Percentiles rank a stretch among this genome's conserved stretches.
Evolutionary conservation across 2,888 invertebrate genomes (phyloP).

Genomic region (Coenonympha arcania): DNA sequence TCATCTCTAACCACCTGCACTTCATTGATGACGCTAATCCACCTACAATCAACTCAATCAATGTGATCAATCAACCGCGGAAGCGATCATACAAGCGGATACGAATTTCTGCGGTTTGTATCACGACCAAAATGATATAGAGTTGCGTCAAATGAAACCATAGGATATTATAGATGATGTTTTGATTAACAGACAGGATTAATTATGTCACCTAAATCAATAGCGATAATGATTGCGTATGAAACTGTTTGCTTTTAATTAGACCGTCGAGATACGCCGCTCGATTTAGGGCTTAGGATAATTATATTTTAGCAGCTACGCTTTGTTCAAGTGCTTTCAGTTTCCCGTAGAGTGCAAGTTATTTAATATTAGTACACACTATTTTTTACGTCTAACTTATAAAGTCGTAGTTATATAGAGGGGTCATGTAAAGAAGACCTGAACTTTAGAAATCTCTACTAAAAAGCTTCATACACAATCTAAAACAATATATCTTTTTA

Average conservation of each 20-base stretch:
- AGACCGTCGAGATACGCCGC: not conserved
- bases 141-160: conserved; percentile 44
- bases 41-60: no score
- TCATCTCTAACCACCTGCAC: no score
- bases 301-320: not conserved
- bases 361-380: no score
- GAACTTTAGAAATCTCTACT: no score
- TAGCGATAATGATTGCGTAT: not conserved
- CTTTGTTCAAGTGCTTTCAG: not conserved
- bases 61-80: conserved; percentile 45
- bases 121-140: conserved; percentile 37
- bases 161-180: conserved; percentile 32
- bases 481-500: no score
- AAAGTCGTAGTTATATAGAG: no score
- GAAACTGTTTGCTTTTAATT: conserved; percentile 9
- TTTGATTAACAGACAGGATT: conserved; percentile 16
- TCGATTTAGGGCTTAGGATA: not conserved
- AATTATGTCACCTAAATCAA: conserved; percentile 29
- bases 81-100: conserved; percentile 49
- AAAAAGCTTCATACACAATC: no score
- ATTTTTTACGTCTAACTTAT: no score
- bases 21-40: no score
- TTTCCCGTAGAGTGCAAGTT: no score
- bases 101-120: conserved; percentile 55
- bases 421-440: no score